Conservation (phyloP, 2,888 invertebrate species). For the Augochlorella aurata region DNA sequence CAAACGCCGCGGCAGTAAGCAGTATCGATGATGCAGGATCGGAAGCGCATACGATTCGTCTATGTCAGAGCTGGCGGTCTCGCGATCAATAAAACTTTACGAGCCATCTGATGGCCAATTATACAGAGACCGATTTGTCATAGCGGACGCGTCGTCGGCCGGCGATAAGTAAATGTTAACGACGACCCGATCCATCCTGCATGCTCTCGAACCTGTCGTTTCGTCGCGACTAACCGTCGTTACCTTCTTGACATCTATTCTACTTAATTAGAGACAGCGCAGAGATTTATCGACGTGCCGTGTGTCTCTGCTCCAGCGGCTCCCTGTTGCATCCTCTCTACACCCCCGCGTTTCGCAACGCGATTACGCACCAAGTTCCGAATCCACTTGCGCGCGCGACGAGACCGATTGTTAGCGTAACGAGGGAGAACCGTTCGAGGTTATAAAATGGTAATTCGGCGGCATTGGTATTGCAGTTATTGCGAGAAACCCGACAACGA, state of each 20-base stretch:
- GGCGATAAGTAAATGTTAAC: constrained; percentile 50
- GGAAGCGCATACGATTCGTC: constrained; percentile 26
- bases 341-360: constrained; percentile 6
- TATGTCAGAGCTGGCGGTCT: constrained; percentile 7
- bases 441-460: constrained; percentile 10
- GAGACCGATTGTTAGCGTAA: background rate
- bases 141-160: constrained; percentile 23
- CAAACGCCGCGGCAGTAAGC: constrained; percentile 5
- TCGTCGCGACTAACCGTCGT: constrained; percentile 7
- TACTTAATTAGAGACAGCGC: background rate
- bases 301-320: background rate
- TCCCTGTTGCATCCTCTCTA: too few species aligned
- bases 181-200: constrained; percentile 29
- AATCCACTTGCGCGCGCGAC: background rate
- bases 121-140: constrained; percentile 55
- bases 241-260: background rate
- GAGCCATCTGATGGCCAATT: constrained; percentile 37
- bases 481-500: constrained; percentile 85
- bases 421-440: background rate
- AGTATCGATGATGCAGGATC: constrained; percentile 28
- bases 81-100: constrained; percentile 52
- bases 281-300: background rate
- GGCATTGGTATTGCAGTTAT: constrained; percentile 74
- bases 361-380: background rate
- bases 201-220: background rate